These are phyloP conservation scores for Microtus montanus DNA, from an alignment of 2,113 vertebrate genomes.

Conservation along the genomic window DNA sequence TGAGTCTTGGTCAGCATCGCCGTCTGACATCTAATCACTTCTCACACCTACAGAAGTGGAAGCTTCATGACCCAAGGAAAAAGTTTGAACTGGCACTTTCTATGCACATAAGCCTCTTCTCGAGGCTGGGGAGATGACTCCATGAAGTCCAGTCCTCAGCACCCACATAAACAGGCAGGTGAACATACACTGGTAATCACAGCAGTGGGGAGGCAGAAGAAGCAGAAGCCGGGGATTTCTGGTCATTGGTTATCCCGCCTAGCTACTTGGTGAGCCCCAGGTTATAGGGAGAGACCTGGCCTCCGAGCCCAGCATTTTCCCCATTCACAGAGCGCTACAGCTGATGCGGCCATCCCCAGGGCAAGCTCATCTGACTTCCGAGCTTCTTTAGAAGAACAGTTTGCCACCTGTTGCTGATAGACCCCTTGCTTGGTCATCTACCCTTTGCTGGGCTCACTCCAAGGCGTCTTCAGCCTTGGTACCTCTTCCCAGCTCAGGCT, in stretches of 20 bases:
- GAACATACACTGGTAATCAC: neutral
- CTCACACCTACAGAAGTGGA: neutral
- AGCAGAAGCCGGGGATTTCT: neutral
- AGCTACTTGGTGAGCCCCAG: neutral
- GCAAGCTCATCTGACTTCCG: neutral
- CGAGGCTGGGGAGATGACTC: neutral
- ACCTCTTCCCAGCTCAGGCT: neutral
- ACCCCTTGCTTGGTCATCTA: too few species aligned
- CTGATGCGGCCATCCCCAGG: fast-evolving
- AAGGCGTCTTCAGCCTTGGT: fast-evolving
- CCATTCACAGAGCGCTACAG: neutral
- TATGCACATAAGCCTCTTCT: neutral
- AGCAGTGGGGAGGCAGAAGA: too few species aligned
- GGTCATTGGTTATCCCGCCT: neutral
- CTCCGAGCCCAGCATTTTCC: neutral
- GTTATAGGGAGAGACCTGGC: neutral
- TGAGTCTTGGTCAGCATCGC: neutral
- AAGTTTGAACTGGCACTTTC: neutral
- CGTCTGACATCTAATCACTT: neutral
- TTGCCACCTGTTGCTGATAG: neutral
- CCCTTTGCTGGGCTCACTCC: too few species aligned
- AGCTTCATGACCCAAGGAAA: fast-evolving
- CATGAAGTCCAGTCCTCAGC: too few species aligned
- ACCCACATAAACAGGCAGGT: neutral
- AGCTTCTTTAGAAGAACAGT: neutral